Percentiles rank a stretch among this genome's conserved stretches.
phyloP scores from a whole-genome alignment of 2,113 vertebrate genomes.

The Psammodynastes pulverulentus region DNA sequence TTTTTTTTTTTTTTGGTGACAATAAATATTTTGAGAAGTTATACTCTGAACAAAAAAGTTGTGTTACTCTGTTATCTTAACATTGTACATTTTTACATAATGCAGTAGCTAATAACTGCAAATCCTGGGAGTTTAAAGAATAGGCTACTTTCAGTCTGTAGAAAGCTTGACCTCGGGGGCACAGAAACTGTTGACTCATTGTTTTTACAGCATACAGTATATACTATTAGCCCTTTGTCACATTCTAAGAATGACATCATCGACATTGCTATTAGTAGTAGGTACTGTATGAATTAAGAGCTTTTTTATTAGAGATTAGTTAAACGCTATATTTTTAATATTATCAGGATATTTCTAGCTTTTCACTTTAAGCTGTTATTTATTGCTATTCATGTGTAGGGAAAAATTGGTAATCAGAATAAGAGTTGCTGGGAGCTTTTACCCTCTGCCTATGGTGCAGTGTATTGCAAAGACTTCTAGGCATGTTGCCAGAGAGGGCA shows the following conservation, averaged over 20 bases:
- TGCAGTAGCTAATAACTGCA: conserved; percentile 23
- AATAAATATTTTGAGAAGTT: conserved; percentile 15
- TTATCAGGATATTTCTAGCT: conserved; percentile 40
- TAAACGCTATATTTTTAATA: conserved; percentile 28
- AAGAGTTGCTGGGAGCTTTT: conserved; percentile 7
- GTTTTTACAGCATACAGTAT: conserved; percentile 61
- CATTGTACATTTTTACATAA: conserved; percentile 39
- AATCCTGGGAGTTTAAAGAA: conserved; percentile 51
- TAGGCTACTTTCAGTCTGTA: conserved; percentile 57
- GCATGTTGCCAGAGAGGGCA: conserved; percentile 26
- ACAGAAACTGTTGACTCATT: conserved; percentile 70
- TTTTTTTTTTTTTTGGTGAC: not conserved
- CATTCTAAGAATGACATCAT: conserved; percentile 68
- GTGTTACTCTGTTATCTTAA: conserved; percentile 29
- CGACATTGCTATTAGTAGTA: conserved; percentile 62
- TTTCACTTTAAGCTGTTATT: conserved; percentile 32
- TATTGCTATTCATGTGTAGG: conserved; percentile 28
- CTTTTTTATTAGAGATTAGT: conserved; percentile 45
- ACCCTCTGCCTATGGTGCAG: conserved; percentile 16
- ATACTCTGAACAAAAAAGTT: not conserved
- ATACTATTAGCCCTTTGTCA: conserved; percentile 69
- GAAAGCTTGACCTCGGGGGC: conserved; percentile 67
- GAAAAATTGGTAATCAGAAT: not conserved
- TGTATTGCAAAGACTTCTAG: conserved; percentile 18
- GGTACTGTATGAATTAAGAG: conserved; percentile 60